A percentile compares a stretch with the other conserved stretches of the same genome.
phyloP scores from a whole-genome alignment of 2,888 invertebrate species.

The Trachelus troglodyta region DNA sequence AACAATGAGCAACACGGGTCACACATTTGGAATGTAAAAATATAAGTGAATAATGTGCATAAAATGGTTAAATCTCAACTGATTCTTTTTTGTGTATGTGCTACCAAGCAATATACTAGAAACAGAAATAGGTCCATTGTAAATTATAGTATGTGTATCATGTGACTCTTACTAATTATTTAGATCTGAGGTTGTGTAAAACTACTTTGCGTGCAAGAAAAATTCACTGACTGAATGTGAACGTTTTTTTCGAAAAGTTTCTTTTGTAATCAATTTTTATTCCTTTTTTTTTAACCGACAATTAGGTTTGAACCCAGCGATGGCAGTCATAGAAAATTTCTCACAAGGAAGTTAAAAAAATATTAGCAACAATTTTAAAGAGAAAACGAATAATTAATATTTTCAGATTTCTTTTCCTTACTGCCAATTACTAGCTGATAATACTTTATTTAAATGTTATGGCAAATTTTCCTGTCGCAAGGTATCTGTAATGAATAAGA shows the following conservation, averaged over 20 bases:
- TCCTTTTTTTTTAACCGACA: neutral
- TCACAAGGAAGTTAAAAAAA: neutral
- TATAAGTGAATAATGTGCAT: neutral
- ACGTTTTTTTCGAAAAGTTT: neutral
- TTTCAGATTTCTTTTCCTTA: neutral
- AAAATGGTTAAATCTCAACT: conserved; percentile 27
- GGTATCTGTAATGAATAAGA: neutral
- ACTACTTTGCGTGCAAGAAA: neutral
- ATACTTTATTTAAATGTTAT: neutral
- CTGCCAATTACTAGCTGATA: no score
- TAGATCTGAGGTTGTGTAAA: neutral
- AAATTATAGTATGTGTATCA: conserved; percentile 1
- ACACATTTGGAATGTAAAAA: neutral
- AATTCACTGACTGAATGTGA: neutral
- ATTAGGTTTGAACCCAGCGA: neutral
- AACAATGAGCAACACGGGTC: no score
- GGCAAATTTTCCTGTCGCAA: neutral
- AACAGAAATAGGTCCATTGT: conserved; percentile 37
- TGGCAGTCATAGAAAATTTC: neutral
- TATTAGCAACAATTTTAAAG: neutral
- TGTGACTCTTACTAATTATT: neutral
- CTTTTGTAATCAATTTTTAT: neutral
- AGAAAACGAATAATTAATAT: neutral
- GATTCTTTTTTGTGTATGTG: conserved; percentile 36
- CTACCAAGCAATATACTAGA: conserved; percentile 35